phyloP scores from a whole-genome alignment of 2,888 invertebrate genomes.

The Apocheima hispidaria region DNA sequence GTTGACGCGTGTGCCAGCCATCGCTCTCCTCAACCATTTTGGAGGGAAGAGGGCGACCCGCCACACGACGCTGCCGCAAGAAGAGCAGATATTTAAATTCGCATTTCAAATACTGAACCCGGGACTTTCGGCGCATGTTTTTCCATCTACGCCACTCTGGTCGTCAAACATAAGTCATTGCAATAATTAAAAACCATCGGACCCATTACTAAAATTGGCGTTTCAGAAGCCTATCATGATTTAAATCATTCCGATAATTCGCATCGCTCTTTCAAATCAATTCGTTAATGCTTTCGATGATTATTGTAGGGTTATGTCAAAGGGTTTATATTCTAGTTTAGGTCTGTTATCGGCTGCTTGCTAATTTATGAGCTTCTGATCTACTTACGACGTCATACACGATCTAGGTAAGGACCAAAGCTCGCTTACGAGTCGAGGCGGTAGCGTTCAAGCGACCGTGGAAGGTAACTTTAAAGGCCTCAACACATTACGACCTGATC shows the following conservation, averaged over 20 bases:
- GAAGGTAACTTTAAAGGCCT: too few species aligned
- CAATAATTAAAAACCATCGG: constrained; percentile 3
- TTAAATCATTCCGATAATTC: constrained; percentile 9
- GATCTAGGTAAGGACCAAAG: too few species aligned
- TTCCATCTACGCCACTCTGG: not conserved
- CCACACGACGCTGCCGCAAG: not conserved
- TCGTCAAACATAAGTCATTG: not conserved
- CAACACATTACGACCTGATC: too few species aligned
- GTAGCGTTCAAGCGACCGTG: too few species aligned
- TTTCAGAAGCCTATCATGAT: constrained; percentile 8
- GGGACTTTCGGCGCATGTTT: not conserved
- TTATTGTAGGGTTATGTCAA: constrained; percentile 4
- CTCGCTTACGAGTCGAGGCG: too few species aligned
- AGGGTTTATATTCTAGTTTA: constrained; percentile 2
- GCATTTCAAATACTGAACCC: not conserved
- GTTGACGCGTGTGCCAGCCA: too few species aligned
- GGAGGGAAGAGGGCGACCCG: too few species aligned
- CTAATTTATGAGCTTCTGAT: not conserved
- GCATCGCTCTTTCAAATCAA: constrained; percentile 9
- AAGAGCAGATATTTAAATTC: too few species aligned
- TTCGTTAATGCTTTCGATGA: constrained; percentile 2
- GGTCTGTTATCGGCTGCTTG: not conserved
- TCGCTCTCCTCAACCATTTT: too few species aligned
- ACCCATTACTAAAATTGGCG: constrained; percentile 11
- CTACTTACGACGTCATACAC: not conserved